phyloP scores from a whole-genome alignment of 2,797 vertebrate species.

The Synanceia verrucosa region DNA sequence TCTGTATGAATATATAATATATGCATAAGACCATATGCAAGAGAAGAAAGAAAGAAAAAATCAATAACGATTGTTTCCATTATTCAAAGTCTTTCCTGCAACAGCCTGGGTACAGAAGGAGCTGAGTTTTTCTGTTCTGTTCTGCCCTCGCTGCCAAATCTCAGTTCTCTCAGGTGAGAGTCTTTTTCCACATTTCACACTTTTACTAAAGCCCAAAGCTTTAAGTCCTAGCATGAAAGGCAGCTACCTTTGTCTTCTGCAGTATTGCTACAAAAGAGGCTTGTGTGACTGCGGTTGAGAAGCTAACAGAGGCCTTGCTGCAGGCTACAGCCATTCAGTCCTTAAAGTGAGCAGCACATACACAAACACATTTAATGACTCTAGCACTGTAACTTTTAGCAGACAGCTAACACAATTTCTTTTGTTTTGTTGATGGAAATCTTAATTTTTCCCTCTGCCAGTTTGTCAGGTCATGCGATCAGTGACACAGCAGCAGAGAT shows the following conservation, averaged over 20 bases:
- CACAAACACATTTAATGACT: not conserved
- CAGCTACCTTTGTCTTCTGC: not conserved
- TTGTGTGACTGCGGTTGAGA: constrained; percentile 14
- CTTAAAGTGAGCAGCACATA: constrained; percentile 46
- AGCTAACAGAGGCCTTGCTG: constrained; percentile 42
- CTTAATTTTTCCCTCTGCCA: constrained; percentile 46
- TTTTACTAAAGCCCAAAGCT: not conserved
- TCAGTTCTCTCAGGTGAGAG: constrained; percentile 84
- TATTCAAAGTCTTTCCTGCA: constrained; percentile 81
- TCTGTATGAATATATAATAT: not conserved
- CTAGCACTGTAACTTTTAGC: not conserved
- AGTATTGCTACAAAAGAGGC: constrained; percentile 55
- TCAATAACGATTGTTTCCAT: constrained; percentile 4
- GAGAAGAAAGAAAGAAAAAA: not conserved
- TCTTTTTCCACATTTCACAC: not conserved
- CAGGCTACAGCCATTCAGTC: constrained; percentile 26
- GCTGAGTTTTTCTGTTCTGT: constrained; percentile 71
- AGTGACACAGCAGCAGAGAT: constrained; percentile 50
- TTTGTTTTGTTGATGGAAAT: not conserved
- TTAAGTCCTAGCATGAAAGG: not conserved
- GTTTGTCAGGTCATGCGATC: constrained; percentile 81
- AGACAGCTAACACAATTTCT: not conserved
- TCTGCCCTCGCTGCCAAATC: constrained; percentile 74
- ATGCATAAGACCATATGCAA: not conserved
- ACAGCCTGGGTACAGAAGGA: constrained; percentile 73